Evolutionary conservation across 2,113 vertebrate species (phyloP).

Genomic region (Poicephalus gulielmi): DNA sequence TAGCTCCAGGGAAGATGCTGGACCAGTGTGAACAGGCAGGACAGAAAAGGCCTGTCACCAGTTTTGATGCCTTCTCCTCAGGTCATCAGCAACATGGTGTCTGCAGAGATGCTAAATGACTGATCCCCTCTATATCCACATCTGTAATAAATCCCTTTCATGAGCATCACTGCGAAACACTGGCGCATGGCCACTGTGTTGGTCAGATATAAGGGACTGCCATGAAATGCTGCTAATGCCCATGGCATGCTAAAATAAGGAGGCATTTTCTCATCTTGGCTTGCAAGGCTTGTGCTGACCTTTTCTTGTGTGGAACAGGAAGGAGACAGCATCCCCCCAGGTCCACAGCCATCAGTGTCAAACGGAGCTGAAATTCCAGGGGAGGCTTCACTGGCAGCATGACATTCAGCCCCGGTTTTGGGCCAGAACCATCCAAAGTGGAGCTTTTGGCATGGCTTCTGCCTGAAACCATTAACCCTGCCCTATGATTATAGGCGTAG

Average conservation of each 20-base stretch:
- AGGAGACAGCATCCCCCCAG: not conserved
- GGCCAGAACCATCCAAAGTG: not conserved
- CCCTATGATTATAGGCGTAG: not conserved
- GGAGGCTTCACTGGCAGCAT: not conserved
- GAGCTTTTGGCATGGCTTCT: not conserved
- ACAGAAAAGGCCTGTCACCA: not conserved
- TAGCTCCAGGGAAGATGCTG: not conserved
- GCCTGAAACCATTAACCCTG: not conserved
- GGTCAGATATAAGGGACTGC: not conserved
- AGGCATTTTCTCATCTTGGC: not conserved
- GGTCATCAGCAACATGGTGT: not conserved
- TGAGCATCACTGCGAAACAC: not conserved
- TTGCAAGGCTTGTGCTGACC: not conserved
- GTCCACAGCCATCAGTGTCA: not conserved
- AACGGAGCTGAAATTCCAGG: not conserved
- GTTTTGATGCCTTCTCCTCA: not conserved
- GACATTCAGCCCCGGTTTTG: constrained; percentile 5
- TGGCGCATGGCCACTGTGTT: not conserved
- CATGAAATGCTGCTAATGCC: not conserved
- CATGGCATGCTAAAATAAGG: not conserved
- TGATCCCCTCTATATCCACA: not conserved
- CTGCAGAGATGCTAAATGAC: not conserved
- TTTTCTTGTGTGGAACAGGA: not conserved
- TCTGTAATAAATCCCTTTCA: not conserved
- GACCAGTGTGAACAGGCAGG: not conserved